phyloP scores from a whole-genome alignment of 2,113 vertebrate genomes.

The Cyprinodon variegatus region DNA sequence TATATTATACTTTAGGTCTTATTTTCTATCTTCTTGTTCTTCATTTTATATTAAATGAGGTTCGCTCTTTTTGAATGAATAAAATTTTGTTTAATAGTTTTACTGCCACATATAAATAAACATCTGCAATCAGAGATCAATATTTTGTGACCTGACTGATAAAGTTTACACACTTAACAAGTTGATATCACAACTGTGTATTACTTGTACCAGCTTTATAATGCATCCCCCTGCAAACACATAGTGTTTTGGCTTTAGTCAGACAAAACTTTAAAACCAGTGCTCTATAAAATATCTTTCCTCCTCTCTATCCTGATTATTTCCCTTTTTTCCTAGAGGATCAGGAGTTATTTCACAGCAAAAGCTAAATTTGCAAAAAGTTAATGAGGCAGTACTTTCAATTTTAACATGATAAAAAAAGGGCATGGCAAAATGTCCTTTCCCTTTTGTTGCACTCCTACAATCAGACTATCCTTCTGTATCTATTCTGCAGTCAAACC shows the following conservation, averaged over 20 bases:
- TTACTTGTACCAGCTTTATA: neutral
- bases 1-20: no score
- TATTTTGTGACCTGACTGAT: neutral
- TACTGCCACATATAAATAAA: neutral
- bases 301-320: neutral
- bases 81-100: neutral
- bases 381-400: constrained; percentile 49
- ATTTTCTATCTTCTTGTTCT: no score
- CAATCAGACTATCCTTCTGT: constrained; percentile 12
- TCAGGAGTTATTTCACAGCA: constrained; percentile 17
- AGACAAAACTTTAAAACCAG: neutral
- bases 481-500: constrained; percentile 21
- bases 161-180: neutral
- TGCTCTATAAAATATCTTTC: neutral
- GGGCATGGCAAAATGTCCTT: neutral
- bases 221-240: neutral
- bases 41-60: neutral
- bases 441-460: constrained; percentile 20
- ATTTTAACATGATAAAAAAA: constrained; percentile 24
- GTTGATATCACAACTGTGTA: neutral
- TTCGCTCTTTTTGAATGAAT: neutral
- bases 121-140: neutral
- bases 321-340: constrained; percentile 5
- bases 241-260: neutral
- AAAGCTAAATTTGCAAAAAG: constrained; percentile 21